phyloP scores from a whole-genome alignment of 1,140 invertebrate species.

The Leptestheria dahalacensis region DNA sequence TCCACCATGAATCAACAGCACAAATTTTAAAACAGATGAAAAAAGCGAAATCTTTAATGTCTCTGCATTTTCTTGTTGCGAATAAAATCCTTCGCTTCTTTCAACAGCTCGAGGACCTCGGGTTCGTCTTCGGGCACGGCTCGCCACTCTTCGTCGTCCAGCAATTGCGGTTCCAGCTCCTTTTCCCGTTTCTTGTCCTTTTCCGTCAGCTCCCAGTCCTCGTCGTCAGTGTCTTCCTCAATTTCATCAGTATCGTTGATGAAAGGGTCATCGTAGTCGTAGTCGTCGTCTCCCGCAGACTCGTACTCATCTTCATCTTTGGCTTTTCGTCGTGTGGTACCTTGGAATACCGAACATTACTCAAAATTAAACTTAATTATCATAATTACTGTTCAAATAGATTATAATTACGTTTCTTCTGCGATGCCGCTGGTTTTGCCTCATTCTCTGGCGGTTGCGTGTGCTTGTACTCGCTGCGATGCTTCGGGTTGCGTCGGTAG shows the following conservation, averaged over 20 bases:
- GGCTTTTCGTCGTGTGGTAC: neutral
- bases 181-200: neutral
- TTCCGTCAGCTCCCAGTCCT: slow-evolving; percentile 4
- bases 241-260: slow-evolving; percentile 10
- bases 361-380: no score
- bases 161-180: neutral
- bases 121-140: slow-evolving; percentile 1
- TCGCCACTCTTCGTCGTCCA: slow-evolving; percentile 12
- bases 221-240: slow-evolving; percentile 5
- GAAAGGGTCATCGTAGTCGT: slow-evolving; percentile 12
- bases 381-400: neutral
- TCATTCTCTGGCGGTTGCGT: slow-evolving; percentile 16
- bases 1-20: no score
- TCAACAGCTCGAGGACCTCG: slow-evolving; percentile 12
- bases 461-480: slow-evolving; percentile 34
- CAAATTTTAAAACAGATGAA: neutral
- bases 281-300: neutral
- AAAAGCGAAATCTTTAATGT: no score
- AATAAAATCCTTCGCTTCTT: slow-evolving; percentile 10
- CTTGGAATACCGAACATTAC: neutral
- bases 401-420: neutral
- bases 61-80: slow-evolving; percentile 14
- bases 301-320: slow-evolving; percentile 5
- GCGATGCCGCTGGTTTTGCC: neutral
- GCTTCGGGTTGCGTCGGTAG: slow-evolving; percentile 35